Conservation (phyloP, 2,888 invertebrate species). For the Stenurella melanura region DNA sequence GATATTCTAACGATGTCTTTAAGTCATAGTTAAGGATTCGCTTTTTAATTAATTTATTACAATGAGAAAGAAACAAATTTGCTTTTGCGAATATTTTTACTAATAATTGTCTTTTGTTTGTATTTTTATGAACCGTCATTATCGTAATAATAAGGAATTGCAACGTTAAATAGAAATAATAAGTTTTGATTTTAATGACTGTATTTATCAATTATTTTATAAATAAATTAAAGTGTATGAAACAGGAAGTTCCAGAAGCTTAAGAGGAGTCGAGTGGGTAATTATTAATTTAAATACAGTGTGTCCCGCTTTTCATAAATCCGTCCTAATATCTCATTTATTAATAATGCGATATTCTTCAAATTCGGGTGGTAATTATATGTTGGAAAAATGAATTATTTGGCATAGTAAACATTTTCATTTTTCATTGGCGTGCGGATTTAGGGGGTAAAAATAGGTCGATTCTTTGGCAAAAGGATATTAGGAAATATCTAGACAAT, state of each 20-base stretch:
- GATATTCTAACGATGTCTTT: conserved; percentile 3
- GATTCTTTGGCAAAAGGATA: too few species aligned
- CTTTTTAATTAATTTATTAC: not conserved
- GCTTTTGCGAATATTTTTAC: not conserved
- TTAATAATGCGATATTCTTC: too few species aligned
- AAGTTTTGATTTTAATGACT: not conserved
- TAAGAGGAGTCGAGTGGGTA: too few species aligned
- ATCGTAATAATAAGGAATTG: not conserved
- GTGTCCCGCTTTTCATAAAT: too few species aligned
- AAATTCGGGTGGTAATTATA: too few species aligned
- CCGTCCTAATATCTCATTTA: too few species aligned
- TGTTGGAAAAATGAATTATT: too few species aligned
- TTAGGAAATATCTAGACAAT: too few species aligned
- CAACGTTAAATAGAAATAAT: not conserved
- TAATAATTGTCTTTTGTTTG: not conserved
- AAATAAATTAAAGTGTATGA: not conserved
- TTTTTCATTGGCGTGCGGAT: too few species aligned
- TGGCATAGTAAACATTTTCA: too few species aligned
- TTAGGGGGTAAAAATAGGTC: too few species aligned
- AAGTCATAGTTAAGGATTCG: conserved; percentile 2
- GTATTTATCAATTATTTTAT: not conserved
- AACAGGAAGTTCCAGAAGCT: not conserved
- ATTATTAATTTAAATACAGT: too few species aligned
- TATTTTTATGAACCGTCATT: not conserved
- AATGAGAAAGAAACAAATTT: not conserved